These are phyloP conservation scores for Drosophila ohnishii DNA, from an alignment of 1,140 invertebrate genomes.

Conservation along the genomic window DNA sequence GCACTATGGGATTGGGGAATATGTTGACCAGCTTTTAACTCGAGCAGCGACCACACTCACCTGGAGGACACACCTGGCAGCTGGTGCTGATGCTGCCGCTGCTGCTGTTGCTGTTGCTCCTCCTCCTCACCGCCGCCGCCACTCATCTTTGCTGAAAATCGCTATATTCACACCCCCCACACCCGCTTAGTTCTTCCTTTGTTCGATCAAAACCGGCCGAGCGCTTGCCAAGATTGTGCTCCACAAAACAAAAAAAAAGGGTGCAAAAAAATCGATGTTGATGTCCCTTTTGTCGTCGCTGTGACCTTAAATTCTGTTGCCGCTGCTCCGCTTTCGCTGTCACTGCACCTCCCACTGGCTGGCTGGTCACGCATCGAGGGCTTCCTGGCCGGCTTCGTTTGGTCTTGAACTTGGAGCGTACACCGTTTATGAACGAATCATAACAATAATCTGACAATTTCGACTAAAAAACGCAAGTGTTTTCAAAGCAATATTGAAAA, in stretches of 20 bases:
- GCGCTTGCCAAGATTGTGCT: conserved; percentile 43
- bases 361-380: conserved; percentile 4
- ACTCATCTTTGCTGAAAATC: conserved; percentile 55
- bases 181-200: conserved; percentile 39
- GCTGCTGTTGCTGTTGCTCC: conserved; percentile 54
- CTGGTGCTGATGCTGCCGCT: conserved; percentile 55
- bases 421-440: conserved; percentile 20
- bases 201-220: conserved; percentile 46
- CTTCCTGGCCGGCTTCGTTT: conserved; percentile 11
- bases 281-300: conserved; percentile 63
- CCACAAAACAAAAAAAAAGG: conserved; percentile 56
- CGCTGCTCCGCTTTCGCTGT: conserved; percentile 11
- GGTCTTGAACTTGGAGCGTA: conserved; percentile 1
- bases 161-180: conserved; percentile 16
- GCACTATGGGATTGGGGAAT: conserved; percentile 30
- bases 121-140: conserved; percentile 53
- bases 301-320: conserved; percentile 25
- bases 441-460: conserved; percentile 49
- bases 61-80: conserved; percentile 72
- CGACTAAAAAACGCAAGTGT: conserved; percentile 32
- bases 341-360: conserved; percentile 13
- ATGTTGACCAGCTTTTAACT: not conserved
- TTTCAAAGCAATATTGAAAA: conserved; percentile 73
- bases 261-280: conserved; percentile 79
- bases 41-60: conserved; percentile 16